Base-by-base conservation (phyloP, 37 sponge, comb jelly and placozoan genomes). In the Aphrocallistes beatrix region DNA sequence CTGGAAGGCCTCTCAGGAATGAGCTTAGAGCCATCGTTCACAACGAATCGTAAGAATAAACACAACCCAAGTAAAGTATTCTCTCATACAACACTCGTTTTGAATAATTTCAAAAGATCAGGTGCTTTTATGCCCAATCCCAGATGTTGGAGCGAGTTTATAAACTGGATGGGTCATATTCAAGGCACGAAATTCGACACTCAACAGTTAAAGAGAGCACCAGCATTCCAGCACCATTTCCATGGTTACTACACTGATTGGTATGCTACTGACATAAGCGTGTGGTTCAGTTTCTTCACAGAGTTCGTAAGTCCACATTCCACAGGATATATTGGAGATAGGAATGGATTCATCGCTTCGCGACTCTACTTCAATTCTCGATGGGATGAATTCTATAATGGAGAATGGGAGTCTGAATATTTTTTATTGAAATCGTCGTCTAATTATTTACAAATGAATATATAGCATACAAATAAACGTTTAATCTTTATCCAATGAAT, bases 231-330 rank as follows among this genome's bases (percentile, higher is more conserved):
- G 3, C 75, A 60, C 34, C 8, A 28, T 60, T 60, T 60, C 75
- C 21, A 60, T 60, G 75, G 75, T 60, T 60, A 60, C 75, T 60
- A 60, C 21, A 60, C 75, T 8, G n/a, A 60, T 13, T 60, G 75
- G 75, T 60, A 19, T 60, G 75, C 10, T 25, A 19, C 10, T 19
- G 75, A 60, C 1, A 60, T 60, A 32, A 25, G 28, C 10, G 75
- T 60, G 10, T 60, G 75, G 75, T 60, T 60, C 34, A 60, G 75
- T 28, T 60, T 32, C 75, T 60, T 19, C n/a, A 25, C 75, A 60
- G 75, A 60, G n/a, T 60, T 60, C 21, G 75, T 60, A 32, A 19
- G n/a, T 25, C 75, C 75, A 25, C n/a, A 25, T 19, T 60, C 75
- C 3, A 60, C 75, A 25, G 8, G 6, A 6, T 60, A 60, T 60